These are phyloP conservation scores for Dendroctonus ponderosae DNA, from an alignment of 1,140 invertebrate genomes.

Conservation along the genomic window DNA sequence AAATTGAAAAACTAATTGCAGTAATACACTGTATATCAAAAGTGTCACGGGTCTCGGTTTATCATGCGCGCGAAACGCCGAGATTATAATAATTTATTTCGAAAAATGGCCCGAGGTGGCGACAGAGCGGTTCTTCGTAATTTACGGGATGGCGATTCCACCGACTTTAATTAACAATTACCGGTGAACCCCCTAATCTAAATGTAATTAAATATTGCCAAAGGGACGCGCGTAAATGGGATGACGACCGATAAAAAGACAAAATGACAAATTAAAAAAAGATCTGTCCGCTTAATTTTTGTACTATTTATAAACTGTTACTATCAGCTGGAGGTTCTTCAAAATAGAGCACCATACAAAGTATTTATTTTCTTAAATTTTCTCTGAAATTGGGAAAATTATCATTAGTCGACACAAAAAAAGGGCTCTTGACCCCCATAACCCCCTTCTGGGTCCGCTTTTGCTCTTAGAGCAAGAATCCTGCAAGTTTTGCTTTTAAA, in stretches of 20 bases:
- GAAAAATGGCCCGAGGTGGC: constrained; percentile 31
- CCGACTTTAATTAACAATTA: constrained; percentile 33
- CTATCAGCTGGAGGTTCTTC: neutral
- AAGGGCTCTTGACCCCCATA: no score
- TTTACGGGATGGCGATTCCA: constrained; percentile 25
- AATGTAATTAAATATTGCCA: constrained; percentile 27
- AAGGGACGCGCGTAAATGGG: neutral
- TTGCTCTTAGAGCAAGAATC: no score
- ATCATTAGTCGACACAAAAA: no score
- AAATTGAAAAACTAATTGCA: constrained; percentile 26
- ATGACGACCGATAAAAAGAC: constrained; percentile 6
- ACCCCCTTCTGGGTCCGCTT: no score
- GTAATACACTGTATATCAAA: constrained; percentile 31
- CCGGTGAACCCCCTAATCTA: constrained; percentile 28
- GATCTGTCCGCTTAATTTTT: neutral
- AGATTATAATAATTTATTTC: constrained; percentile 35
- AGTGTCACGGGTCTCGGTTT: constrained; percentile 21
- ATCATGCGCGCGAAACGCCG: constrained; percentile 26
- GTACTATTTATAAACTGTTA: neutral
- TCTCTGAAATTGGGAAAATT: no score
- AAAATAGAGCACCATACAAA: no score
- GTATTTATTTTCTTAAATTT: no score
- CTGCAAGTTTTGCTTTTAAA: no score
- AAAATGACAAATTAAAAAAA: constrained; percentile 2
- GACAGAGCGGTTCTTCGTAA: constrained; percentile 24